A percentile compares a stretch with the other conserved stretches of the same genome.
These are phyloP conservation scores for Takifugu rubripes DNA, from an alignment of 2,797 vertebrate species.

Conservation along the genomic window DNA sequence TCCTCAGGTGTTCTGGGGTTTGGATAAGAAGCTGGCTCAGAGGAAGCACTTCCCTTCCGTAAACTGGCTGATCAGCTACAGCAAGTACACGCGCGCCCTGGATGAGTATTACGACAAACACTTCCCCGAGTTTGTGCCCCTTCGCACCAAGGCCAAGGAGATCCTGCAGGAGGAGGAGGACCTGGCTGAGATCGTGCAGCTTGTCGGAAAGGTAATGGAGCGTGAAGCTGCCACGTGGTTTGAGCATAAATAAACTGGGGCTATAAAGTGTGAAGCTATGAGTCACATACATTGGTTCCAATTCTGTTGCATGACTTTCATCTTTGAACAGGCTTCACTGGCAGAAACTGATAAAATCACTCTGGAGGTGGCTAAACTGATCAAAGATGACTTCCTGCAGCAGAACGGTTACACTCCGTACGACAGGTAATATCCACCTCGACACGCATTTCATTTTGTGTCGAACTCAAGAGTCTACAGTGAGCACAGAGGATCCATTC, in stretches of 20 bases:
- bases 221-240: accelerated
- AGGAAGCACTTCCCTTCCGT: constrained; percentile 97
- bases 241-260: too few species aligned
- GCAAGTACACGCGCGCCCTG: constrained; percentile 92
- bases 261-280: not conserved
- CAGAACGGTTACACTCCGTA: constrained; percentile 97
- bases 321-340: constrained; percentile 83
- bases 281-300: not conserved
- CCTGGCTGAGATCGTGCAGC: constrained; percentile 95
- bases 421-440: constrained; percentile 78
- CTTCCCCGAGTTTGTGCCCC: constrained; percentile 92
- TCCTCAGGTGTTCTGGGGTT: constrained; percentile 91
- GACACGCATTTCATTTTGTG: not conserved
- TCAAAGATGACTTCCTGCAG: constrained; percentile 97
- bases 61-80: constrained; percentile 99
- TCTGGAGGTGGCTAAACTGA: constrained; percentile 94
- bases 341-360: constrained; percentile 98
- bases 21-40: constrained; percentile 97
- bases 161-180: constrained; percentile 98
- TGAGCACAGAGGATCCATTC: not conserved
- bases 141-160: constrained; percentile 95
- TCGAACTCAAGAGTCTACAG: too few species aligned
- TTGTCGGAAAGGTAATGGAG: constrained; percentile 87
- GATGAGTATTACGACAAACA: constrained; percentile 97
- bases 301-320: not conserved